Evolutionary conservation across 2,797 vertebrate species (phyloP).

Genomic region (Cirrhinus mrigala): DNA sequence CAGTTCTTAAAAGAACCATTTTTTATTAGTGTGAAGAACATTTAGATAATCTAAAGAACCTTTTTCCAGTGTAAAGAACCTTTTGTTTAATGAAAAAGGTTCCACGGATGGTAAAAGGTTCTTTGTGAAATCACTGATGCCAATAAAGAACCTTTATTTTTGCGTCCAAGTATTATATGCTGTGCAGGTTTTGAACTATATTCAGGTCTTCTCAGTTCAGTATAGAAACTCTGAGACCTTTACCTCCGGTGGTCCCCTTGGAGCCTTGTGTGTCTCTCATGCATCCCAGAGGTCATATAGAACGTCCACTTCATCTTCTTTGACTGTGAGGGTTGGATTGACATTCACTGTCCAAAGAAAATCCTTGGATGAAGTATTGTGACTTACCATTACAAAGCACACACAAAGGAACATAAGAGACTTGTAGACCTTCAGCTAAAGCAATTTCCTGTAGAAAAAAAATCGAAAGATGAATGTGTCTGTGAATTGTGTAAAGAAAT

Average conservation of each 20-base stretch:
- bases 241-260: conserved; percentile 15
- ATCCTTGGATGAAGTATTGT: not conserved
- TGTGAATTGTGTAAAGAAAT: not conserved
- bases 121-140: too few species aligned
- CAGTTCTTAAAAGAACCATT: too few species aligned
- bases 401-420: not conserved
- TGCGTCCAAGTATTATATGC: not conserved
- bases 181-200: not conserved
- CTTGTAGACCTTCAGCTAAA: not conserved
- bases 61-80: too few species aligned
- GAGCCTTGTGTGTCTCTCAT: not conserved
- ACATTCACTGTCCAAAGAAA: not conserved
- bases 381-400: not conserved
- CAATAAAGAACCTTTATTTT: too few species aligned
- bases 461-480: not conserved
- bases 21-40: too few species aligned
- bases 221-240: not conserved
- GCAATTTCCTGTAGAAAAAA: not conserved
- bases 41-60: too few species aligned
- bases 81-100: too few species aligned
- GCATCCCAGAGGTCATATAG: not conserved
- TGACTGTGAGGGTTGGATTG: not conserved
- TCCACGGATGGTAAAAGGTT: too few species aligned
- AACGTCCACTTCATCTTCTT: not conserved
- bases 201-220: not conserved